Conservation (phyloP, 2,113 vertebrate species). For the Potamarius usumacintae region DNA sequence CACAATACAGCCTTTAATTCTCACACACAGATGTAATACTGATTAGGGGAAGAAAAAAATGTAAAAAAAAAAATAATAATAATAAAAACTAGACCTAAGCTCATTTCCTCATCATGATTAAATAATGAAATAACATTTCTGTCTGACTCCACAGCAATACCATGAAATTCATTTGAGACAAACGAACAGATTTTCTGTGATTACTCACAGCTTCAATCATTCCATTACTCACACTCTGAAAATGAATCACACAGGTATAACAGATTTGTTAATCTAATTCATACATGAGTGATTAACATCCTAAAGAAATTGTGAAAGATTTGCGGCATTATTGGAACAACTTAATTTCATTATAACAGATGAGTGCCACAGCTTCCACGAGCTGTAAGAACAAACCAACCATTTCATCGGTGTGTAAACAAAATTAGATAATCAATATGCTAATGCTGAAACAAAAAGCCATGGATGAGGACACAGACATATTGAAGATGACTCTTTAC, state of each 20-base stretch:
- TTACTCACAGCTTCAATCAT: not conserved
- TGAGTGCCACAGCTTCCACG: not conserved
- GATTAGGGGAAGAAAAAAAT: not conserved
- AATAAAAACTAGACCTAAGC: not conserved
- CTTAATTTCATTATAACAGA: conserved; percentile 34
- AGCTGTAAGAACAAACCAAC: conserved; percentile 17
- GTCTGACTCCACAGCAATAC: conserved; percentile 12
- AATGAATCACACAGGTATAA: conserved; percentile 14
- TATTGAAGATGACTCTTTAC: conserved; percentile 23
- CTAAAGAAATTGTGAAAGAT: not conserved
- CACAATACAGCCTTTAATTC: conserved; percentile 3
- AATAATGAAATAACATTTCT: conserved; percentile 1
- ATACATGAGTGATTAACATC: conserved; percentile 21
- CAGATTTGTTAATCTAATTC: conserved; percentile 9
- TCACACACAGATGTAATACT: not conserved
- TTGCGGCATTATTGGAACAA: conserved; percentile 27
- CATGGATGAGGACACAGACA: not conserved
- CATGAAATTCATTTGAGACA: not conserved
- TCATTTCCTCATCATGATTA: not conserved
- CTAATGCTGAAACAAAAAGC: not conserved
- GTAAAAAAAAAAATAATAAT: too few relatives aligned
- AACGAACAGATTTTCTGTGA: conserved; percentile 23
- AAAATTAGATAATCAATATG: conserved; percentile 34
- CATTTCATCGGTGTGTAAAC: conserved; percentile 32
- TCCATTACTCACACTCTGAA: not conserved